These are phyloP conservation scores for Mola mola DNA, from an alignment of 2,113 vertebrate genomes.

Conservation along the genomic window DNA sequence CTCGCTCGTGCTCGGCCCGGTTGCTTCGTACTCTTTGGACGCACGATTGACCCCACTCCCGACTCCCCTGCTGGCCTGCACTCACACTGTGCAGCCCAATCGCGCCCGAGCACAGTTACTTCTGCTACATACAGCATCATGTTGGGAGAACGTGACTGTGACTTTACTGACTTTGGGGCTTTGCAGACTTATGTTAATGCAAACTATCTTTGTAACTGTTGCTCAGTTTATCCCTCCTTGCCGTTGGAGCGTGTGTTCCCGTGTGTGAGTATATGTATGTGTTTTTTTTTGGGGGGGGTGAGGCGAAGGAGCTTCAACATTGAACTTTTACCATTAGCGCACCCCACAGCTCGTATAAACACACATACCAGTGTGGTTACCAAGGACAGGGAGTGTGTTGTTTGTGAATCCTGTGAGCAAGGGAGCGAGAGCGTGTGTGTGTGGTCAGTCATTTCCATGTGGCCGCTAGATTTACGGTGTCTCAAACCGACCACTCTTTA, in stretches of 20 bases:
- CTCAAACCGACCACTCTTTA: slow-evolving; percentile 21
- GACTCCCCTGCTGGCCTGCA: too few species aligned
- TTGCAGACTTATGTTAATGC: too few species aligned
- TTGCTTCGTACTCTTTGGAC: too few species aligned
- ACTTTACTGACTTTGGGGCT: too few species aligned
- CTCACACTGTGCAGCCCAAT: too few species aligned
- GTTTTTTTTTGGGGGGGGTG: not conserved
- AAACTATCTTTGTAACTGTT: too few species aligned
- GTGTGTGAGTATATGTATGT: slow-evolving; percentile 3
- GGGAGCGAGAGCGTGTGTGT: slow-evolving; percentile 46
- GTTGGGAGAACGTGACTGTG: too few species aligned
- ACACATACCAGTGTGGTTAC: slow-evolving; percentile 54
- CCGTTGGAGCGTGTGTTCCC: not conserved
- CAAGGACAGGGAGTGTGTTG: slow-evolving; percentile 53
- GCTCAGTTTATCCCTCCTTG: too few species aligned
- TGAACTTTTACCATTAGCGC: slow-evolving; percentile 32
- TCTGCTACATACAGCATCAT: too few species aligned
- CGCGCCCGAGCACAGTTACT: too few species aligned
- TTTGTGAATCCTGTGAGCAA: slow-evolving; percentile 32
- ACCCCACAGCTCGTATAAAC: slow-evolving; percentile 29
- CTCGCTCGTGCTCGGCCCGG: too few species aligned
- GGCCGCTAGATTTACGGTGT: slow-evolving; percentile 43
- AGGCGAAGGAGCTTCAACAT: slow-evolving; percentile 6
- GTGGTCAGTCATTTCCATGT: slow-evolving; percentile 28
- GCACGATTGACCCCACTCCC: too few species aligned